These are phyloP conservation scores for Hypothenemus hampei DNA, from an alignment of 1,140 invertebrate species.

Conservation along the genomic window DNA sequence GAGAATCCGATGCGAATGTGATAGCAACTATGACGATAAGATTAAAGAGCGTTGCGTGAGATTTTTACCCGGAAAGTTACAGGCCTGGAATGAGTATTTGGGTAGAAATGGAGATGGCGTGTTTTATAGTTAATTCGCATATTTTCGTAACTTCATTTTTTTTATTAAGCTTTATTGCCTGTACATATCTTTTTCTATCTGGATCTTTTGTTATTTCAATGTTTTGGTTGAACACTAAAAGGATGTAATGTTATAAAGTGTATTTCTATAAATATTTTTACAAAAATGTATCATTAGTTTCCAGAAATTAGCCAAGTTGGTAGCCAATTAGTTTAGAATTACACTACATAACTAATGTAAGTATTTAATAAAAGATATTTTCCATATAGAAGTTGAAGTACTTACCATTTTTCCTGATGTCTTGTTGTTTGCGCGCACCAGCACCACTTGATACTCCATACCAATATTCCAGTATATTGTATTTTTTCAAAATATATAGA, in stretches of 20 bases:
- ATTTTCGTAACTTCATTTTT: neutral
- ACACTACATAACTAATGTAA: neutral
- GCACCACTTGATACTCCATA: too few relatives aligned
- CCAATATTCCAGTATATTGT: too few relatives aligned
- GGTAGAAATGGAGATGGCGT: constrained; percentile 49
- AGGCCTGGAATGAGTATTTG: constrained; percentile 51
- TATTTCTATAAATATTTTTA: too few relatives aligned
- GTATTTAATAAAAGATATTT: neutral
- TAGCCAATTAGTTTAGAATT: neutral
- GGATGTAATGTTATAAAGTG: too few relatives aligned
- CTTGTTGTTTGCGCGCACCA: too few relatives aligned
- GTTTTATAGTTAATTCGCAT: constrained; percentile 38
- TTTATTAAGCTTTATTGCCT: neutral
- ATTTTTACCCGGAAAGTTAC: constrained; percentile 47
- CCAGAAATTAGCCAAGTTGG: too few relatives aligned
- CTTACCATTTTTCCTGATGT: too few relatives aligned
- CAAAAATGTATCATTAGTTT: too few relatives aligned
- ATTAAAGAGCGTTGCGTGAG: constrained; percentile 47
- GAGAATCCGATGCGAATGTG: constrained; percentile 50
- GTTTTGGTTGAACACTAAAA: too few relatives aligned
- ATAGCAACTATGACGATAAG: constrained; percentile 1
- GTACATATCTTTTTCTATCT: constrained; percentile 4
- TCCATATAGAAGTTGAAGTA: neutral
- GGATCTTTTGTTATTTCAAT: too few relatives aligned
- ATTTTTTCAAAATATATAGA: too few relatives aligned